Base-by-base conservation (phyloP, 2,797 vertebrate genomes). In the Mus caroli region DNA sequence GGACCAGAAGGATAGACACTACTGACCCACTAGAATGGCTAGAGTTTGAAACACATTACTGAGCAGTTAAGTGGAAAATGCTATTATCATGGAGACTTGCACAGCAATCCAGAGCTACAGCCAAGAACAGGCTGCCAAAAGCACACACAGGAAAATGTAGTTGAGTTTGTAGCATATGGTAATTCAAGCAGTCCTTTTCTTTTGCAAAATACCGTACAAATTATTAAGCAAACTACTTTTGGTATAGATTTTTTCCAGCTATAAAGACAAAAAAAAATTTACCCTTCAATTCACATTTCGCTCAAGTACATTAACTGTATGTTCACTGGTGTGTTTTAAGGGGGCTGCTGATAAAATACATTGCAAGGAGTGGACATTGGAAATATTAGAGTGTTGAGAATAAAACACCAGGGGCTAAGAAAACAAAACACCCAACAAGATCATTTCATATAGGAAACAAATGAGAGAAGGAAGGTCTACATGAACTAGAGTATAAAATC, bases 51-150 rank as follows among this genome's bases (percentile, higher is more conserved):
- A 96, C 86, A 75, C 56, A 96, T 87, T 92, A 64, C 31, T 64
- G 77, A 93, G 79, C 37, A 91, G 73, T 60, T 91, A 88, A 83
- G 31, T 88, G 92, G 80, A 90, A 97, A 97, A 97, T 46, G 50
- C 77, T 82, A 87, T 90, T 69, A 77, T 91, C 92, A 31, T 71
- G 58, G 67, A 92, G 62, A 94, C n/a, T 52, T 90, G 88, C 88
- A 94, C 6, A 86, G 90, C 20, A 69, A 92, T n/a, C 15, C 58
- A 95, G 86, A 95, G n/a, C 26, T 31, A 56, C 24, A 62, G 52
- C 62, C 92, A 97, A 92, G 90, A 94, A 77, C 75, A 95, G 82
- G 34, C 76, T 87, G 93, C 94, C 88, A 75, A 89, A 94, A 92
- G 77, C 75, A 88, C 7, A 88, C 46, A 89, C 8, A 71, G 40